Evolutionary conservation across 2,888 invertebrate genomes (phyloP).

Genomic region (Platycnemis pennipes): DNA sequence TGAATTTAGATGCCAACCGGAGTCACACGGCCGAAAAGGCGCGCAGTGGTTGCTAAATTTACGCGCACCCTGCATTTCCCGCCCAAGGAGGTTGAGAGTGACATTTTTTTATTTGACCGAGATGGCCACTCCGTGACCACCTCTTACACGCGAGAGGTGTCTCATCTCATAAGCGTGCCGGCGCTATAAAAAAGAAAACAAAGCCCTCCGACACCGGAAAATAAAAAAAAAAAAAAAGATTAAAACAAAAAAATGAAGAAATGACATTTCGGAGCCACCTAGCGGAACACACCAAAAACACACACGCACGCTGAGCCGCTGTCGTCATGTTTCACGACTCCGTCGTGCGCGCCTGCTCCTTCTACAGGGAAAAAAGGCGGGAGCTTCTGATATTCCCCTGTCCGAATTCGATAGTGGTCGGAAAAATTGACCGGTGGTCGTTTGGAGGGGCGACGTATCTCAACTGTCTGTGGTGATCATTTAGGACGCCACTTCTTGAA

Average conservation of each 20-base stretch:
- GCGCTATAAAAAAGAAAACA: background rate
- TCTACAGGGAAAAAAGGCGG: background rate
- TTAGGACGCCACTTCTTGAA: constrained; percentile 37
- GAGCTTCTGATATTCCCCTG: constrained; percentile 17
- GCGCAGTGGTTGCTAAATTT: background rate
- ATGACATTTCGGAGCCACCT: constrained; percentile 8
- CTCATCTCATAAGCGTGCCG: constrained; percentile 63
- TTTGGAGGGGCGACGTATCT: constrained; percentile 54
- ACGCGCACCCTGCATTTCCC: constrained; percentile 38
- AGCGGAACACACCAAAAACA: constrained; percentile 1
- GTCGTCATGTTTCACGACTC: background rate
- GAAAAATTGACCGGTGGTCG: constrained; percentile 50
- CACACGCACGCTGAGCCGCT: background rate
- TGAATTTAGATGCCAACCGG: constrained; percentile 27
- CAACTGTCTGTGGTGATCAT: constrained; percentile 53
- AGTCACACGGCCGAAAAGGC: constrained; percentile 1
- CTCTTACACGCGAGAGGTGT: constrained; percentile 26
- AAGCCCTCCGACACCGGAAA: no score
- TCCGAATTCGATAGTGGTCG: constrained; percentile 48
- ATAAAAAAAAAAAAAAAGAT: background rate
- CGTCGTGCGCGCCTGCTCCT: background rate
- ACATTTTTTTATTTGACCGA: background rate
- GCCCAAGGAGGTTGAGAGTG: background rate
- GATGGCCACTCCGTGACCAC: background rate
- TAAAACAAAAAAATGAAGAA: background rate